These are phyloP conservation scores for Diaphora mendica DNA, from an alignment of 2,888 invertebrate species.

Conservation along the genomic window DNA sequence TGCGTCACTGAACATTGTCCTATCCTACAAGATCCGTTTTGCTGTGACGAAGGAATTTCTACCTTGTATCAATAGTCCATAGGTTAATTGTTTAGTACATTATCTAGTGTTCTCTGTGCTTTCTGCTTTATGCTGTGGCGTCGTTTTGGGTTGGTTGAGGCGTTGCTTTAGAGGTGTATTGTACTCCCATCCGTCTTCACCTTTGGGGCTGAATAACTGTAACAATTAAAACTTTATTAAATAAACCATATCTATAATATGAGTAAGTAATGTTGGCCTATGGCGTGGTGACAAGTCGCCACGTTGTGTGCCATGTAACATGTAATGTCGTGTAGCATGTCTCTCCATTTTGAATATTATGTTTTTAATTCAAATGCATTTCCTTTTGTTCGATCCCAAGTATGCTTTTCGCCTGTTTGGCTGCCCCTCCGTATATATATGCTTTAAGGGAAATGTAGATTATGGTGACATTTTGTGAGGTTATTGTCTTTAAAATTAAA, in stretches of 20 bases:
- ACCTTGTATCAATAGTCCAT: constrained; percentile 54
- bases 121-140: constrained; percentile 67
- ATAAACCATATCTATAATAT: background rate
- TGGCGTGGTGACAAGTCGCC: too few species aligned
- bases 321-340: too few species aligned
- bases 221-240: constrained; percentile 37
- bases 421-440: too few species aligned
- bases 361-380: too few species aligned
- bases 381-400: too few species aligned
- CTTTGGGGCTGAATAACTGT: constrained; percentile 90
- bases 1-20: constrained; percentile 50
- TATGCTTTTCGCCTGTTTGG: too few species aligned
- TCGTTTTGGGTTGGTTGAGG: constrained; percentile 47
- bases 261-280: too few species aligned
- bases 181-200: constrained; percentile 88
- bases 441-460: too few species aligned
- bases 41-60: constrained; percentile 65
- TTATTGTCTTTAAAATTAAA: too few species aligned
- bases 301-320: too few species aligned
- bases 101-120: constrained; percentile 72
- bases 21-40: constrained; percentile 53
- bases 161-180: constrained; percentile 83
- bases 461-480: too few species aligned
- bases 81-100: constrained; percentile 55
- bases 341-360: too few species aligned